Evolutionary conservation across 2,888 invertebrate genomes (phyloP), one percentile per base, ranked within the genome.

Genomic region (Malthinus flaveolus): DNA sequence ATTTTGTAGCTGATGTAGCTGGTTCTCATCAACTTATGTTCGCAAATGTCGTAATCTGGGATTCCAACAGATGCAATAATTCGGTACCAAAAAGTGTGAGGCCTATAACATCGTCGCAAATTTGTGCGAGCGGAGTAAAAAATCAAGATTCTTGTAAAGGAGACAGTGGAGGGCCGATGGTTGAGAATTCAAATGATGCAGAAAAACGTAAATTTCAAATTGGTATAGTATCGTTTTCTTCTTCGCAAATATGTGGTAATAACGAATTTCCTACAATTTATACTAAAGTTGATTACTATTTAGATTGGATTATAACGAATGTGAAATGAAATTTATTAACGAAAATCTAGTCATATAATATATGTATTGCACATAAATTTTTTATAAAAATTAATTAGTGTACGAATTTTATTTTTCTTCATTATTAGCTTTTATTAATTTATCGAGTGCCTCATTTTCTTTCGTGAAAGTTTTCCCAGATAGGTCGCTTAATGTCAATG

Each of bases 131-230:
- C 1, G 80, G 81, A 1, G 61, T 59, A 10, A 65, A 61, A 7
- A 69, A 68, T 0, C 66, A 71, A 54, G 80, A 80, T 62, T 77
- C 80, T 1, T 82, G 81, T 52, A 61, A 66, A 10, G 80, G 81
- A 1, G 81, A 81, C 55, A 79, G 79, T 46, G 82, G 82, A 7
- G 82, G 82, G 1, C 82, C 82, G 0, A 68, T 82, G 1, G 75
- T 77, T 54, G 66, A 70, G 1, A 68, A 70, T 31, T 47, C 56
- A 12, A 63, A 70, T 8, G 66, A 65, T 1, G 36, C 65, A 0
- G 45, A 56, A 1, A 6, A 55, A 3, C 72, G 70, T 45, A 72
- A 68, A 49, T 66, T 76, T 44, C 80, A 80, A 60, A 71, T 79
- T 56, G 82, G 82, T 0, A 67, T 82, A 9, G 80, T 81, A 1